Conservation (phyloP, 2,888 invertebrate genomes). For the Parthenolecanium corni region DNA sequence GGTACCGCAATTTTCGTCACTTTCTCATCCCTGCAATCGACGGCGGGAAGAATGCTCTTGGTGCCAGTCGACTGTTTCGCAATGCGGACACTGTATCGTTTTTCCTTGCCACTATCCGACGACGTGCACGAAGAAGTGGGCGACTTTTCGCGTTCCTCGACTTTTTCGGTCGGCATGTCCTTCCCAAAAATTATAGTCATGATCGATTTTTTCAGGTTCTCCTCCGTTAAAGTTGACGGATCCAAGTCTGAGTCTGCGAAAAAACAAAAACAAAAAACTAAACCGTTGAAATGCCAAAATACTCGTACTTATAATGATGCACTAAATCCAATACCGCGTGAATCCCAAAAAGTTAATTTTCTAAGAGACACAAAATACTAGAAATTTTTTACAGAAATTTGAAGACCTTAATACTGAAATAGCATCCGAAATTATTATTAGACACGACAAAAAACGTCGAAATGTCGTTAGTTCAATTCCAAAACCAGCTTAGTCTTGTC, state of each 20-base stretch:
- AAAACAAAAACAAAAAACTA: background rate
- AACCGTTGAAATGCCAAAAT: no score
- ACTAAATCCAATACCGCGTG: no score
- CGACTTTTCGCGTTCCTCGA: constrained; percentile 17
- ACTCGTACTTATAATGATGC: no score
- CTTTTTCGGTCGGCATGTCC: constrained; percentile 15
- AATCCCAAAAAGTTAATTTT: no score
- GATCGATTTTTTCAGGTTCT: constrained; percentile 14
- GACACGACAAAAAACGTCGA: no score
- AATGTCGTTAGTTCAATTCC: no score
- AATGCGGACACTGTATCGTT: constrained; percentile 8
- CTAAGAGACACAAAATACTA: no score
- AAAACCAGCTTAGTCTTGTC: no score
- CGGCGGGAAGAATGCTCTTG: background rate
- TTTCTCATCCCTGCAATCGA: constrained; percentile 14
- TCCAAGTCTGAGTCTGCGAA: constrained; percentile 11
- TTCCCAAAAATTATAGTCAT: constrained; percentile 22
- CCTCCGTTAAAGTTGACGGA: constrained; percentile 10
- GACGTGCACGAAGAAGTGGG: constrained; percentile 3
- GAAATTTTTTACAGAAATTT: no score
- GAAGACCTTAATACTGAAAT: no score
- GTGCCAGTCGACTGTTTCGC: background rate
- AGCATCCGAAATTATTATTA: no score
- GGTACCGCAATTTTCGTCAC: background rate
- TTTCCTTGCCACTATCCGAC: constrained; percentile 13